Conservation (phyloP, 2,888 invertebrate species). For the Ormyrus pomaceus region DNA sequence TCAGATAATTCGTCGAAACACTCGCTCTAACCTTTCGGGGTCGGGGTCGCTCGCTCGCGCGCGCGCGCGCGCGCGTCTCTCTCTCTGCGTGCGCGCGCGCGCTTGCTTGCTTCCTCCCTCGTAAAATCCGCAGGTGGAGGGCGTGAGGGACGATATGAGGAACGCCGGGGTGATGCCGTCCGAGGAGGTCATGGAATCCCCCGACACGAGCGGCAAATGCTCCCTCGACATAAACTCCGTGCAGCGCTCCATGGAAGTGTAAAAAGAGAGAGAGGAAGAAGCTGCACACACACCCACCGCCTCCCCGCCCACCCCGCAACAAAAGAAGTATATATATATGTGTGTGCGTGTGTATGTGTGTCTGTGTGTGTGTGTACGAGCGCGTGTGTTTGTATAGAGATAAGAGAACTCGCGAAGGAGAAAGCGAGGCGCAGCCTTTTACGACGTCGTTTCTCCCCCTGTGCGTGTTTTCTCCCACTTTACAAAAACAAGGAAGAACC, state of each 20-base stretch:
- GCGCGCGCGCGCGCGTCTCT: too few relatives aligned
- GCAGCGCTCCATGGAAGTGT: constrained; percentile 61
- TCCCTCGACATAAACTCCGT: constrained; percentile 76
- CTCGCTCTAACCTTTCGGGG: too few relatives aligned
- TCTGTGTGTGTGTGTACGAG: neutral
- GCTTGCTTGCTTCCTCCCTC: too few relatives aligned
- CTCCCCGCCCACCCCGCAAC: neutral
- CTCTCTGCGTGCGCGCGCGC: too few relatives aligned
- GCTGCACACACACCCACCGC: too few relatives aligned
- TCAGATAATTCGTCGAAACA: too few relatives aligned
- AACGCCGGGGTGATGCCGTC: constrained; percentile 80
- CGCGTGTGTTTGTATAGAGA: neutral
- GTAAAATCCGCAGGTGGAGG: constrained; percentile 71
- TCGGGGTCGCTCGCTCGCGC: too few relatives aligned
- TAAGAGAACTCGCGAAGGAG: too few relatives aligned
- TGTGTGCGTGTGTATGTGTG: neutral
- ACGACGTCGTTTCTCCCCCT: neutral
- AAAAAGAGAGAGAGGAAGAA: constrained; percentile 19
- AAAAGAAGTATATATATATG: constrained; percentile 5
- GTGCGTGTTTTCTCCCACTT: constrained; percentile 10
- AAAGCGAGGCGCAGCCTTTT: constrained; percentile 3
- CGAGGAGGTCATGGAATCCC: constrained; percentile 80
- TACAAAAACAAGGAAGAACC: neutral
- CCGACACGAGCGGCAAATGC: constrained; percentile 80
- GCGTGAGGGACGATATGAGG: constrained; percentile 81